Evolutionary conservation across 2,888 invertebrate species (phyloP).

Genomic region (Cataglyphis cursor): DNA sequence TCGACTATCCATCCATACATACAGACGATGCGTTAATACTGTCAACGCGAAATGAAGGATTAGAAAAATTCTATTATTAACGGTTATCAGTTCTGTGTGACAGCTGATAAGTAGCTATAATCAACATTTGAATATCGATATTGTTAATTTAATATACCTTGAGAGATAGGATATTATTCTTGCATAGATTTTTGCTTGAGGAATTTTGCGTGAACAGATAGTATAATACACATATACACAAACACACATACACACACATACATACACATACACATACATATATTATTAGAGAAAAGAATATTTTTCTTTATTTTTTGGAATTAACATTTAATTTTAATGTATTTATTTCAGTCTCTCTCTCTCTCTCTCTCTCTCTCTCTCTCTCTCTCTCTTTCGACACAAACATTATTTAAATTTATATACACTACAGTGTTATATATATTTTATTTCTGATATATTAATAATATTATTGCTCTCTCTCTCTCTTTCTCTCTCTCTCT

Average conservation of each 20-base stretch:
- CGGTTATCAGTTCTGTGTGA: constrained; percentile 61
- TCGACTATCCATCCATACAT: constrained; percentile 58
- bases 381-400: background rate
- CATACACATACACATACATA: too few relatives aligned
- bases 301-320: background rate
- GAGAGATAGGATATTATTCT: constrained; percentile 4
- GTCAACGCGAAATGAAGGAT: constrained; percentile 36
- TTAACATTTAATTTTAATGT: background rate
- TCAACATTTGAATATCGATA: constrained; percentile 56
- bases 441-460: constrained; percentile 2
- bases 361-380: background rate
- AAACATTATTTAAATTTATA: background rate
- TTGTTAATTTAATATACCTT: constrained; percentile 1
- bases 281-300: background rate
- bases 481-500: too few relatives aligned
- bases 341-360: background rate
- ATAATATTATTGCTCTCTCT: background rate
- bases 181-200: background rate
- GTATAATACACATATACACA: background rate
- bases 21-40: constrained; percentile 30
- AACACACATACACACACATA: background rate
- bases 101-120: constrained; percentile 61
- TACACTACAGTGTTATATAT: constrained; percentile 9
- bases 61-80: constrained; percentile 71
- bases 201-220: background rate